Base-by-base conservation (phyloP, 2,113 vertebrate species). In the Thunnus thynnus region DNA sequence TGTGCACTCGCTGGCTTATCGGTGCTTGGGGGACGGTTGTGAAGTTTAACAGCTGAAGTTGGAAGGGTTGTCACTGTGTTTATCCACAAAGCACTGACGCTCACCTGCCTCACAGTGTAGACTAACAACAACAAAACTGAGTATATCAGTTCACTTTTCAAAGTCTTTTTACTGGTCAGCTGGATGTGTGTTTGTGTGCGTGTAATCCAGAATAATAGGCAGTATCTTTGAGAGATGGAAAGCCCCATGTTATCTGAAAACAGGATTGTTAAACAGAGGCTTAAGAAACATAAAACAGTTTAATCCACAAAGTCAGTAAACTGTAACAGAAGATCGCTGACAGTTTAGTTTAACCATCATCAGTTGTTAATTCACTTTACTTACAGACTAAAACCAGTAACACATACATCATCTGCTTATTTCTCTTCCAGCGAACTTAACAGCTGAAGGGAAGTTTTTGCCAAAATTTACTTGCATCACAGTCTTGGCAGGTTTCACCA, bases 61-160 rank as follows among this genome's bases (percentile, higher is more conserved):
- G 20, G n/a, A 66, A 17, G 13, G 62, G 18, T 73, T 68, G 74
- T 84, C 72, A 52, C 3, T 61, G 64, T 73, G 76, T 81, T 88
- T 82, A 77, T 82, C 76, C 84, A 77, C 82, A 57, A 58, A 47
- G n/a, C 27, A 61, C 65, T 32, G 55, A 73, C 56, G 4, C 57
- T 48, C 82, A 84, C 74, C 69, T 87, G 87, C 54, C 67, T 80
- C 83, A 7, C 20, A 18, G 66, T 83, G 20, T 36, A n/a, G 25
- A 46, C 46, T 20, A 54, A 56, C 67, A 83, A 56, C 67, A 83
- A 12, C 41, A 41, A 65, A 76, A 76, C 18, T 57, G 66, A 36
- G 0, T 61, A 22, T 72, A 81, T 83, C 66, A 85, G 87, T 60
- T 74, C 16, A 13, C 27, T 30, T 44, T 41, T 62, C 44, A 63